Base-by-base conservation (phyloP, 2,113 vertebrate species). In the Lampris incognitus region DNA sequence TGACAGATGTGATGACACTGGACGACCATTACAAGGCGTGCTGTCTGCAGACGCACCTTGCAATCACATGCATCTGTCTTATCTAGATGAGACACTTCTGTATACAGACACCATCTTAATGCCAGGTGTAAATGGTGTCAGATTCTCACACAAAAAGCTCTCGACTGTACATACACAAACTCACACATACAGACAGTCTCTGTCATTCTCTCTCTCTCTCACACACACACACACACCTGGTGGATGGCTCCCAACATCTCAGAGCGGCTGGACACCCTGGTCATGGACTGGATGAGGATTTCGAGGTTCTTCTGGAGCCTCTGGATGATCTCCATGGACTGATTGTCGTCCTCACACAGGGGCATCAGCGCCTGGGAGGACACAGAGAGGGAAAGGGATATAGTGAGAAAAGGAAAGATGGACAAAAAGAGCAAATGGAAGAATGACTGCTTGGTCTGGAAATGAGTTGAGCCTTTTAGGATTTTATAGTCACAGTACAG, bases 211-310 rank as follows among this genome's bases (percentile, higher is more conserved):
- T 24, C 24, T 24, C 24, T 24, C 24, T 24, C 24, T 24, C 24
- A 10, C 10, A 44, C 46, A 38, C 54, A 13, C 54, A 36, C 37
- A 48, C 86, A 1, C 39, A 98, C 98, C 96, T 99, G 98, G 66
- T 98, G 97, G 82, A 98, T 97, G 51, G 98, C 96, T 63, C 98
- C 98, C 48, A 99, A 65, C 97, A 97, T 97, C 91, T 99, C 98
- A 0, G 97, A 97, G 80, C 95, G 95, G 70, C 96, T 97, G 81
- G 97, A 97, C 0, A 98, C 96, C 13, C 98, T 92, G 9, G 86
- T 91, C 65, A 97, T 94, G 0, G 97, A 97, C 87, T 98, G 97
- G 63, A 90, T 91, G 4, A 99, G 96, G 62, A 98, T 94, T 0
- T 94, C 92, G 61, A 99, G 84, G 64, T 96, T 97, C 76, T 96